These are phyloP conservation scores for Euura lappo DNA, from an alignment of 1,140 invertebrate species.

Conservation along the genomic window DNA sequence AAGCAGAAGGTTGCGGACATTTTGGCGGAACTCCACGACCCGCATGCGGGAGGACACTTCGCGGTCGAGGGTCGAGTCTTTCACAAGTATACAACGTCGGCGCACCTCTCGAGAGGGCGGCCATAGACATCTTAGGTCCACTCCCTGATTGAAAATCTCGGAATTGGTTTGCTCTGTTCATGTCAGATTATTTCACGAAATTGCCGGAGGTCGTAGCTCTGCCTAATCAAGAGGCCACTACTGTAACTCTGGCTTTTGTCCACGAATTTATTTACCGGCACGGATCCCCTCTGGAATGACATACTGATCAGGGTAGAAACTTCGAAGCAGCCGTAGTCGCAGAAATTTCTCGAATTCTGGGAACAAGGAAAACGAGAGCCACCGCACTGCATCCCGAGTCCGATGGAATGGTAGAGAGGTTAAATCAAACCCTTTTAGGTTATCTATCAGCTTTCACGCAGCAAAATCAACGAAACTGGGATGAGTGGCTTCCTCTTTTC, in stretches of 20 bases:
- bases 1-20: neutral
- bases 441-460: conserved; percentile 17
- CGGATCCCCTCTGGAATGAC: neutral
- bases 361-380: conserved; percentile 27
- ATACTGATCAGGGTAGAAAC: neutral
- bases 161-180: too few species aligned
- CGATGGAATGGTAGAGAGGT: conserved; percentile 49
- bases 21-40: neutral
- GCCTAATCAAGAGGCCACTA: neutral
- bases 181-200: too few species aligned
- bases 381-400: conserved; percentile 46
- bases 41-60: neutral
- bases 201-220: too few species aligned
- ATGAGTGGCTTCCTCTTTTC: neutral
- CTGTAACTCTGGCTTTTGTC: neutral
- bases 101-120: neutral
- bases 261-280: neutral
- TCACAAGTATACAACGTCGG: neutral
- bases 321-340: neutral
- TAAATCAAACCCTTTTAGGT: conserved; percentile 34
- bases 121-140: neutral
- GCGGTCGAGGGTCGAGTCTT: neutral
- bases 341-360: neutral
- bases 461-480: too few species aligned
- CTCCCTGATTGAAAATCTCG: neutral